A percentile compares a stretch with the other conserved stretches of the same genome.
phyloP scores from a whole-genome alignment of 2,113 vertebrate genomes.

The Coregonus clupeaformis region DNA sequence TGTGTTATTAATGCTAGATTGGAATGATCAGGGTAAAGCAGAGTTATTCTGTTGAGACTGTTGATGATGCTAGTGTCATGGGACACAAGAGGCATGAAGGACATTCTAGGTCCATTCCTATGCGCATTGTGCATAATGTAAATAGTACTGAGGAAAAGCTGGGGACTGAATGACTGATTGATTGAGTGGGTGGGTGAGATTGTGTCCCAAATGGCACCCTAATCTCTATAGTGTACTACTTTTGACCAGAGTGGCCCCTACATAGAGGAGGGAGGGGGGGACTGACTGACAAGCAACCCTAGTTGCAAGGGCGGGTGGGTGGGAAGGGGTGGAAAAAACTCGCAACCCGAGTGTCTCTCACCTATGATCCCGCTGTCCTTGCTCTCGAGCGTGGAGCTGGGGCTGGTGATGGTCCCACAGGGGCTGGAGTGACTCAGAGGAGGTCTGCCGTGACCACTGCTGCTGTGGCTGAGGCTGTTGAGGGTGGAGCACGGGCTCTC shows the following conservation, averaged over 20 bases:
- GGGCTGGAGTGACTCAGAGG: conserved; percentile 82
- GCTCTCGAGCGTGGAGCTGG: conserved; percentile 98
- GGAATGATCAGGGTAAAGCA: neutral
- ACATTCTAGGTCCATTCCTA: neutral
- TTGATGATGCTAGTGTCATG: neutral
- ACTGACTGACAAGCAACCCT: no score
- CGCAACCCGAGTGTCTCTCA: conserved; percentile 65
- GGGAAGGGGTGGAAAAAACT: no score
- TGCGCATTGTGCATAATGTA: neutral
- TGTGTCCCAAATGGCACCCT: neutral
- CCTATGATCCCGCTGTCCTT: conserved; percentile 99
- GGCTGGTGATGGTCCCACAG: conserved; percentile 92
- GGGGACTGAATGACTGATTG: neutral
- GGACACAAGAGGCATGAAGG: no score
- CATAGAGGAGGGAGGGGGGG: no score
- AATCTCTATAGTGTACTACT: no score
- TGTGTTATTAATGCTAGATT: no score
- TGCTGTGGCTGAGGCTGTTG: conserved; percentile 75
- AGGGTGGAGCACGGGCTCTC: conserved; percentile 93
- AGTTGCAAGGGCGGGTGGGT: no score
- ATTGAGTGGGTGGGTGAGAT: neutral
- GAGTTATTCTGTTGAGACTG: neutral
- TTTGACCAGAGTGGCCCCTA: no score
- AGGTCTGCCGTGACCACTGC: conserved; percentile 77
- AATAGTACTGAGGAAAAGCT: neutral